Percentiles rank a stretch among this genome's conserved stretches.
phyloP scores from a whole-genome alignment of 2,888 invertebrate genomes.

The Dasysyrphus tricinctus region DNA sequence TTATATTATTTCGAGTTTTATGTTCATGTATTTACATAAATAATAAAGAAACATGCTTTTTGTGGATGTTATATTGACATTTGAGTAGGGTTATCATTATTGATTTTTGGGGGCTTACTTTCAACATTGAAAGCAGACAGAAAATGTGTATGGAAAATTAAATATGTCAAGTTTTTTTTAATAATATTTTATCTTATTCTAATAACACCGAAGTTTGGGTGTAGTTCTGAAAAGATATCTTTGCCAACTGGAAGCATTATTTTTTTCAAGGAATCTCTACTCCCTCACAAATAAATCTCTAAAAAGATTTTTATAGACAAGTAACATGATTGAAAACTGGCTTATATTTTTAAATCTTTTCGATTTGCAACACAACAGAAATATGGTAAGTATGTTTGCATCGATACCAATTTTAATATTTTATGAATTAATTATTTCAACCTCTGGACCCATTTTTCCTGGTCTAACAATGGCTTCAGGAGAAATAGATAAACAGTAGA shows the following conservation, averaged over 20 bases:
- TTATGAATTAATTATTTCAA: too few species aligned
- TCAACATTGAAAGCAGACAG: background rate
- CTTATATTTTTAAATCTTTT: too few species aligned
- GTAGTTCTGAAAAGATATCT: background rate
- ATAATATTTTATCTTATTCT: conserved; percentile 1
- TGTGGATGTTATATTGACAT: conserved; percentile 20
- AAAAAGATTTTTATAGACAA: background rate
- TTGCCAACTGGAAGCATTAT: background rate
- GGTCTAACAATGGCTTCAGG: too few species aligned
- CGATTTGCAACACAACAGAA: too few species aligned
- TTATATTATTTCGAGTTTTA: background rate
- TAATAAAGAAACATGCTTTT: conserved; percentile 8
- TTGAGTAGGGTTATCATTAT: conserved; percentile 28
- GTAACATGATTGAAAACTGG: background rate
- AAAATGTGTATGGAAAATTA: background rate
- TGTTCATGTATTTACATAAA: conserved; percentile 25
- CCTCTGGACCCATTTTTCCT: too few species aligned
- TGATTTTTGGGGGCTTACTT: background rate
- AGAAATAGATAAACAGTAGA: too few species aligned
- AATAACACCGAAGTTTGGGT: background rate
- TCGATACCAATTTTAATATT: too few species aligned
- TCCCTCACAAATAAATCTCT: background rate
- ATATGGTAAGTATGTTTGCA: too few species aligned
- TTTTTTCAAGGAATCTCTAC: background rate
- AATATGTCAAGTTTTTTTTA: conserved; percentile 1